Evolutionary conservation across 2,113 vertebrate genomes (phyloP).

Genomic region (Sceloporus tristichus): DNA sequence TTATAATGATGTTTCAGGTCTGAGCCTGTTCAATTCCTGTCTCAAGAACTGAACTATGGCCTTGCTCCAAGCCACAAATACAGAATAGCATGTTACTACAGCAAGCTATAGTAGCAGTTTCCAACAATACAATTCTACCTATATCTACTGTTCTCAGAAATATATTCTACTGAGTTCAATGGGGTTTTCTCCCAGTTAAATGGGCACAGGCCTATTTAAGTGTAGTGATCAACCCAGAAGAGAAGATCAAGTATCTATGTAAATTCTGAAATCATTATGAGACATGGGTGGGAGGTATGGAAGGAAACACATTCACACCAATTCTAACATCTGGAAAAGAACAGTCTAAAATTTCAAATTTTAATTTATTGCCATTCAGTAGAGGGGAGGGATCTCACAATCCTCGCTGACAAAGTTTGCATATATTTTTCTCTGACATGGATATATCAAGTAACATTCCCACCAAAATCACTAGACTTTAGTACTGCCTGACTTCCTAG

Average conservation of each 20-base stretch:
- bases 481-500: not conserved
- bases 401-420: not conserved
- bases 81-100: not conserved
- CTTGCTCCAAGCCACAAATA: not conserved
- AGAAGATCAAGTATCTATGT: not conserved
- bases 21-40: not conserved
- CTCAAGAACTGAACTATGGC: not conserved
- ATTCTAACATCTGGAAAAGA: not conserved
- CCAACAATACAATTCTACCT: not conserved
- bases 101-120: not conserved
- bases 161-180: not conserved
- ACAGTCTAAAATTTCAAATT: not conserved
- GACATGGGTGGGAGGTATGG: too few relatives aligned
- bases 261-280: not conserved
- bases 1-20: not conserved
- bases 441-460: not conserved
- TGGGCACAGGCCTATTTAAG: not conserved
- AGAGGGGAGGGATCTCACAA: not conserved
- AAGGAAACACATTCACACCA: not conserved
- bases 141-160: not conserved
- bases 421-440: not conserved
- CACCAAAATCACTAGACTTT: not conserved
- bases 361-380: not conserved
- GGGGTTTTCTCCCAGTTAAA: not conserved
- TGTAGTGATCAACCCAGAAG: too few relatives aligned